phyloP scores from a whole-genome alignment of 1,140 invertebrate genomes.

The Trichonephila inaurata region DNA sequence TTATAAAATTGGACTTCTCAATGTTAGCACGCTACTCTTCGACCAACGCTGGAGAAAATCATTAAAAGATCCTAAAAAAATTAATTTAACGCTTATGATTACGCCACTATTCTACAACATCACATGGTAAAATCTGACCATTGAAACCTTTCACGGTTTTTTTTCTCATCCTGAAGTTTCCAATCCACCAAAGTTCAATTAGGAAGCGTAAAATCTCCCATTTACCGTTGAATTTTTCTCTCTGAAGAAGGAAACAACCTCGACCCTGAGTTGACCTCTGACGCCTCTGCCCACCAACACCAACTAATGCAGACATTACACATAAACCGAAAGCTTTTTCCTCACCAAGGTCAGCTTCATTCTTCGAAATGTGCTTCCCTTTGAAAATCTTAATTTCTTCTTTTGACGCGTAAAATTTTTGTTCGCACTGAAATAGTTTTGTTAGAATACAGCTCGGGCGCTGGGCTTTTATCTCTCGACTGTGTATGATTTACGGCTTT shows the following conservation, averaged over 20 bases:
- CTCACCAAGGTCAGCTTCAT: constrained; percentile 40
- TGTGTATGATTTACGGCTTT: constrained; percentile 43
- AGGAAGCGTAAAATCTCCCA: background rate
- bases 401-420: constrained; percentile 21
- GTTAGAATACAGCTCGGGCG: constrained; percentile 27
- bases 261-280: constrained; percentile 64
- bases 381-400: constrained; percentile 40
- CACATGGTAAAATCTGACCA: too few relatives aligned
- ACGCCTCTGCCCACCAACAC: constrained; percentile 45
- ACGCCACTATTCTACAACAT: too few relatives aligned
- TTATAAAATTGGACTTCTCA: too few relatives aligned
- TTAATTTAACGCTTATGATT: too few relatives aligned
- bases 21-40: too few relatives aligned
- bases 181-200: background rate
- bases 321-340: constrained; percentile 39
- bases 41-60: too few relatives aligned
- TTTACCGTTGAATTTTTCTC: constrained; percentile 29
- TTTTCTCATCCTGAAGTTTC: background rate
- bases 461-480: constrained; percentile 41
- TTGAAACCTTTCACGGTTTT: background rate
- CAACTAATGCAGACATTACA: constrained; percentile 37
- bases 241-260: constrained; percentile 42
- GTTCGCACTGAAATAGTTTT: constrained; percentile 38
- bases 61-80: too few relatives aligned
- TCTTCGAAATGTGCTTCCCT: constrained; percentile 36